Base-by-base conservation (phyloP, 1,140 invertebrate species). In the Dermatophagoides farinae region DNA sequence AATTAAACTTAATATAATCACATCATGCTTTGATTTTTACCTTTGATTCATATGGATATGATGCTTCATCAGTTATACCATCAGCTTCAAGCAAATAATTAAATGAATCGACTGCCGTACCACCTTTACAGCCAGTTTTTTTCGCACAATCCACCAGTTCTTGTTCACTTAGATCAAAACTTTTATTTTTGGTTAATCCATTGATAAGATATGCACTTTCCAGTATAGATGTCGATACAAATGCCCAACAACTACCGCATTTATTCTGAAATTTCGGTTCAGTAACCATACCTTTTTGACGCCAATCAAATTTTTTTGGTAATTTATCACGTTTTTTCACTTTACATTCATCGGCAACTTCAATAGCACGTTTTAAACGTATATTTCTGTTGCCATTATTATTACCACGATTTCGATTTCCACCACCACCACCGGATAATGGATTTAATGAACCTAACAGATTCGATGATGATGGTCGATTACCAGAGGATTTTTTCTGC, bases 121-220 rank as follows among this genome's bases (percentile, higher is more conserved):
- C 91, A 90, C 65, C 91, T 66, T 87, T 82, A 73, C 92, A 97
- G 47, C 97, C 97, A 14, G 88, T 90, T 68, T 85, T 92, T 60
- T 78, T 80, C 0, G 88, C 92, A 70, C 93, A 97, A 75, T 97
- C 93, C 37, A 98, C 79, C 51, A 98, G 75, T 72, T 97, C 96
- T 76, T 98, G 92, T 75, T 97, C 93, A 64, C 88, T 92, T 0
- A 98, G 78, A 8, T 88, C 90, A 10, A 91, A 78, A n/a, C 97
- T 75, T 63, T 80, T 77, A 20, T 31, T 22, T 10, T 18, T 58
- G 4, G 53, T 55, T 49, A 84, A 84, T 37, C 77, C 53, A 12
- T 58, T 58, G 12, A 44, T 58, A 2, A 46, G n/a, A 20, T 46
- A 58, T 10, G 39, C 39, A 58, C 57, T 61, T 31, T 61, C 60